Base-by-base conservation (phyloP, 2,888 invertebrate species). In the Fissipunctia ypsillon region DNA sequence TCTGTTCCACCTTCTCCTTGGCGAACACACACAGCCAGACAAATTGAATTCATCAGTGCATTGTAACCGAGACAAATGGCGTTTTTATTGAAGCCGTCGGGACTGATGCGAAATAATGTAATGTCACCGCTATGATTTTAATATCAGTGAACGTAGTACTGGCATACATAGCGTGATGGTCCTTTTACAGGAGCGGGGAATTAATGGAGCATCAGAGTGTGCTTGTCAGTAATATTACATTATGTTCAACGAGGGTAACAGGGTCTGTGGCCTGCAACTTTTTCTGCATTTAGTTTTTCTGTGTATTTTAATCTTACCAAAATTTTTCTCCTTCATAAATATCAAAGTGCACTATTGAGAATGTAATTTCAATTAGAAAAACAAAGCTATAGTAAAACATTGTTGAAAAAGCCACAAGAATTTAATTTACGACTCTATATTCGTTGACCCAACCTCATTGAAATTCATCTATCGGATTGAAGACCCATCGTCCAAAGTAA, bases 21-120 rank as follows among this genome's bases (percentile, higher is more conserved):
- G 0, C 48, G 69, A 56, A 78, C 72, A 76, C 83, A 76, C 66
- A 71, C 83, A 76, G 72, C 35, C 83, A 68, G 72, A 78, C 83
- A 81, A 76, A 78, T 81, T 80, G 80, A 80, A 76, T 81, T 86
- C 71, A 86, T 86, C 79, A 81, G 76, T 77, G 78, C 75, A 78
- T 38, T 81, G 85, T 88, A 90, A 89, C 76, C 88, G 85, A 88
- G 87, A 91, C 85, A 90, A 91, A 91, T 90, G 85, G 86, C 67
- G 74, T 83, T 91, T 91, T 89, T 87, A 90, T 90, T 89, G 81
- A 78, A 80, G 72, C 85, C 88, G 88, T 87, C 88, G 73, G 70
- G 81, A 72, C 80, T 82, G 80, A 84, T 85, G 87, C 85, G 74
- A 81, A 85, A 78, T 87, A 78, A 85, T 84, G 86, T 83, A 78